phyloP scores from a whole-genome alignment of 2,113 vertebrate species.

The Bambusicola thoracicus region DNA sequence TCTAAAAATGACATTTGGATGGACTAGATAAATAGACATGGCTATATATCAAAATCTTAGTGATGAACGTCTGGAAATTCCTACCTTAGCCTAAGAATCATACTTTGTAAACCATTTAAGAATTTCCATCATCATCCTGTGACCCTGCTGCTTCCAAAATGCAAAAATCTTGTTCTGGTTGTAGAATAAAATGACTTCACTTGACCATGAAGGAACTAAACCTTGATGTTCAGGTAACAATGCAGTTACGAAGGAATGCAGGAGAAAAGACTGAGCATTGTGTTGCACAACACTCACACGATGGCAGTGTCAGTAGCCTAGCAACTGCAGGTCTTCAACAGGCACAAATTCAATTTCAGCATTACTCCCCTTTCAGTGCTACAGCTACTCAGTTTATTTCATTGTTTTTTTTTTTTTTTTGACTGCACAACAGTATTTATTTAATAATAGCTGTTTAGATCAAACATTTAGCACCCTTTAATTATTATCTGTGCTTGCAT shows the following conservation, averaged over 20 bases:
- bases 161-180: neutral
- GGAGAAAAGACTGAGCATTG: conserved; percentile 31
- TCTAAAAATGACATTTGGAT: conserved; percentile 18
- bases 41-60: neutral
- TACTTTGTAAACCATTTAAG: conserved; percentile 60
- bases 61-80: conserved; percentile 12
- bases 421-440: neutral
- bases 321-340: conserved; percentile 73
- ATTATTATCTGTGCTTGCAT: neutral
- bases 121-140: conserved; percentile 56
- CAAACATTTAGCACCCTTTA: neutral
- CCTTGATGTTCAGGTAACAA: conserved; percentile 46
- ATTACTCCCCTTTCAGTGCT: conserved; percentile 7
- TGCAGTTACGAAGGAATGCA: conserved; percentile 40
- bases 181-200: conserved; percentile 35
- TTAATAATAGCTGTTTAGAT: neutral
- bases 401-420: neutral
- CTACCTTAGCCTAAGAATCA: conserved; percentile 57
- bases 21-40: neutral
- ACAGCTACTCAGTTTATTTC: neutral
- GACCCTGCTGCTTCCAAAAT: conserved; percentile 7
- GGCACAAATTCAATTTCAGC: conserved; percentile 38
- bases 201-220: conserved; percentile 40
- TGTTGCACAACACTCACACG: conserved; percentile 14
- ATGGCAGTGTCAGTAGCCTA: conserved; percentile 65